Percentiles rank a stretch among this genome's conserved stretches.
Conservation (phyloP, 1,140 invertebrate species). For the Aphelenchoides besseyi region DNA sequence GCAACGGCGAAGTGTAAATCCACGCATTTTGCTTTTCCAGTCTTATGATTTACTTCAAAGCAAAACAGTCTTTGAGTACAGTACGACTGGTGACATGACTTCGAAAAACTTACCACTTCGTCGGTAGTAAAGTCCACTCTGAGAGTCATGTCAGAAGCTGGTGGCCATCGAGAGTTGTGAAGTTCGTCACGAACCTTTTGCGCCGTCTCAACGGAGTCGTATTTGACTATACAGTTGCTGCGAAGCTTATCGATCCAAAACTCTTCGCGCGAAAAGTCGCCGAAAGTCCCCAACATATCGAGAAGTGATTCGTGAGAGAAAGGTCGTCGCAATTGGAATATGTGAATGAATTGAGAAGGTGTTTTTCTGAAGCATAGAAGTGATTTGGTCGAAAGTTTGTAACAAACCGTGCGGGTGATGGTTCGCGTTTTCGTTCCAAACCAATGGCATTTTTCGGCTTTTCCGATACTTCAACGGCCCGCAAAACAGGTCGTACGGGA, state of each 20-base stretch:
- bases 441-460: neutral
- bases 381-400: too few relatives aligned
- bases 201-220: conserved; percentile 8
- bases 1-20: neutral
- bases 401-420: conserved; percentile 4
- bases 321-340: neutral
- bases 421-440: neutral
- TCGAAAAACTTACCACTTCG: conserved; percentile 11
- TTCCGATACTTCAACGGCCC: neutral
- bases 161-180: conserved; percentile 8
- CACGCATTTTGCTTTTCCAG: conserved; percentile 6
- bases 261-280: conserved; percentile 9
- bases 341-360: neutral
- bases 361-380: conserved; percentile 1
- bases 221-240: conserved; percentile 17
- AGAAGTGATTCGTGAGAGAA: neutral
- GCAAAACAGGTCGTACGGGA: neutral
- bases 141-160: neutral
- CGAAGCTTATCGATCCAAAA: conserved; percentile 15
- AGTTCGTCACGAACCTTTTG: conserved; percentile 7
- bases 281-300: neutral
- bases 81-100: neutral
- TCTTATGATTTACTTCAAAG: conserved; percentile 1
- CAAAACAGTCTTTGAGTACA: neutral
- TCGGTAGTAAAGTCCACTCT: conserved; percentile 8